Evolutionary conservation across 1,140 invertebrate species (phyloP), one percentile per base, ranked within the genome.

Genomic region (Anastrepha obliqua): DNA sequence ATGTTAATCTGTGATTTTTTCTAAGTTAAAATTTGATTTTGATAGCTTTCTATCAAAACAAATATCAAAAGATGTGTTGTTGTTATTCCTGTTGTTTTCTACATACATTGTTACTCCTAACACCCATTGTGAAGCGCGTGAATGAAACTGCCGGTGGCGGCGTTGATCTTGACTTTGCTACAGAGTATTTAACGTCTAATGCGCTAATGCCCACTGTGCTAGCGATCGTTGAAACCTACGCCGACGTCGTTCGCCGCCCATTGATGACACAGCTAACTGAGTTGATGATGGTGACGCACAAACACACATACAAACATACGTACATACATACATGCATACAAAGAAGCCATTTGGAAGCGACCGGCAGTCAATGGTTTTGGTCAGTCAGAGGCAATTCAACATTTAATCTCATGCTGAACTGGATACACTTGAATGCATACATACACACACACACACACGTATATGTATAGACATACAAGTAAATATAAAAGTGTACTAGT

Each of bases 21-120:
- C 42, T 42, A 81, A 65, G 64, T 29, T 81, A 29, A 81, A 81
- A 81, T 81, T 8, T 39, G 85, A 62, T 86, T 86, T 86, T 86
- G 17, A 62, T 60, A n/a, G 85, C 39, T 86, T 86, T 13, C 20
- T 29, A 13, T 62, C 51, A 86, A 58, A 59, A 62, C 85, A 65
- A 42, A 59, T n/a, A 86, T 15, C 58, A 62, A 42, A 20, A 60
- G 29, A 39, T 44, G 51, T 55, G 44, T 86, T 51, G 44, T 74
- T 44, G 44, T 51, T n/a, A n/a, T 7, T 81, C 1, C 7, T 81
- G 47, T 81, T 81, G 17, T 78, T 78, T 8, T 6, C 2, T 65
- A 7, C 64, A 29, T 65, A 7, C 64, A 29, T 20, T 65, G 20
- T 29, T 65, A 29, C 29, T 2, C 1, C 6, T 20, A 8, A 29